phyloP scores from a whole-genome alignment of 1,140 invertebrate genomes.

The Saxidomus purpurata region DNA sequence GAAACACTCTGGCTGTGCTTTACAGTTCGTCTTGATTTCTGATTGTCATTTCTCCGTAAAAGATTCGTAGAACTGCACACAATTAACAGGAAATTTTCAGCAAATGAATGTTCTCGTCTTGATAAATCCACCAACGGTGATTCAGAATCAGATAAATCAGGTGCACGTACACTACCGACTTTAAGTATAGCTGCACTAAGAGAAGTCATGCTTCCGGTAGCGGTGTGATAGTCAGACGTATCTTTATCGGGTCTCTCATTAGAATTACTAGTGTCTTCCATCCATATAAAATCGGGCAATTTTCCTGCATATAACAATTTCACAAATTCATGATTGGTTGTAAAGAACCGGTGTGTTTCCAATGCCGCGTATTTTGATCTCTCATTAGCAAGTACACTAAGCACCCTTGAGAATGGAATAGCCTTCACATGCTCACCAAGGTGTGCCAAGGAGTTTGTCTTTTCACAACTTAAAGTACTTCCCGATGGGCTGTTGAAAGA shows the following conservation, averaged over 20 bases:
- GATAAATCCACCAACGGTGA: constrained; percentile 83
- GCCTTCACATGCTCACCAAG: constrained; percentile 77
- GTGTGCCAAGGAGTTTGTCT: constrained; percentile 71
- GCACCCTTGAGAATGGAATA: constrained; percentile 82
- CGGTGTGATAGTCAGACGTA: constrained; percentile 82
- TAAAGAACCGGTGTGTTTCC: constrained; percentile 83
- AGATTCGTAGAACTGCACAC: constrained; percentile 85
- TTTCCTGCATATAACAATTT: constrained; percentile 75
- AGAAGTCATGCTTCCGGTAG: constrained; percentile 80
- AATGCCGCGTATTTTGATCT: constrained; percentile 83
- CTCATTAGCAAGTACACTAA: constrained; percentile 83
- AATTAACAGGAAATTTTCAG: constrained; percentile 84
- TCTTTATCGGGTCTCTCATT: constrained; percentile 66
- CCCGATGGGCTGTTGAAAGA: not conserved
- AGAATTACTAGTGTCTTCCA: constrained; percentile 73
- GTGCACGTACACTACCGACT: constrained; percentile 78
- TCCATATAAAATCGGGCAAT: constrained; percentile 80
- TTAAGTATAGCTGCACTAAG: constrained; percentile 79
- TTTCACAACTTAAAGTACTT: constrained; percentile 2
- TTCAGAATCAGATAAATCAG: constrained; percentile 79
- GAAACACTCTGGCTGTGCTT: constrained; percentile 62
- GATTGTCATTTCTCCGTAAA: constrained; percentile 79
- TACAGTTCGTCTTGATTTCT: constrained; percentile 45
- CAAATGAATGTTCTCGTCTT: constrained; percentile 83
- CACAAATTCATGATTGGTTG: constrained; percentile 81